These are phyloP conservation scores for Apamea monoglypha DNA, from an alignment of 2,888 invertebrate genomes.

Conservation along the genomic window DNA sequence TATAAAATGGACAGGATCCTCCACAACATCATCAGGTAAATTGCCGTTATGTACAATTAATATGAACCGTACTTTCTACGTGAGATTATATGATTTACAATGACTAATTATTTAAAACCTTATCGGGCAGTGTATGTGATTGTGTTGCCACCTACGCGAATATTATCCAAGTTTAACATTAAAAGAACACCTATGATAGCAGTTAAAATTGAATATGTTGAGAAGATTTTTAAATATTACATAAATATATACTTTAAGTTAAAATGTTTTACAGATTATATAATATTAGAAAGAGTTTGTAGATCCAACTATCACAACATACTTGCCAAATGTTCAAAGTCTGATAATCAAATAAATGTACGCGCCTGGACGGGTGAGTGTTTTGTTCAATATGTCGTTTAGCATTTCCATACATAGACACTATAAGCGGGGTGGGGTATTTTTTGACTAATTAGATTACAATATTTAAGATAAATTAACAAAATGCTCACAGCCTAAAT, in stretches of 20 bases:
- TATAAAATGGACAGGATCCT: conserved; percentile 79
- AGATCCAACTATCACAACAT: conserved; percentile 61
- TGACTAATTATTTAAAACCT: conserved; percentile 59
- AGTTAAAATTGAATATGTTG: conserved; percentile 45
- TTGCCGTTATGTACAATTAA: conserved; percentile 68
- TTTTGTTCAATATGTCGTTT: conserved; percentile 64
- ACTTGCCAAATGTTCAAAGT: conserved; percentile 73
- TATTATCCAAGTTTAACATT: conserved; percentile 26
- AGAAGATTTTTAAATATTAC: conserved; percentile 43
- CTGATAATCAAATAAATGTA: conserved; percentile 70
- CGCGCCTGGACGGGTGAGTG: conserved; percentile 82
- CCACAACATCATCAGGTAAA: conserved; percentile 66
- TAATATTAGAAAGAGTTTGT: conserved; percentile 50
- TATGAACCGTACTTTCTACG: conserved; percentile 67
- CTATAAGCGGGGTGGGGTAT: conserved; percentile 67
- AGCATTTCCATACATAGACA: conserved; percentile 72
- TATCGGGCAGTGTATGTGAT: conserved; percentile 72
- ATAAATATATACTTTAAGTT: conserved; percentile 48
- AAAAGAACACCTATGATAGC: conserved; percentile 34
- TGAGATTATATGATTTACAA: conserved; percentile 69
- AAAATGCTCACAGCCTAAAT: conserved; percentile 87
- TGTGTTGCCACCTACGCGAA: conserved; percentile 49
- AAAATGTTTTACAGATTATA: conserved; percentile 51
- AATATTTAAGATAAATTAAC: conserved; percentile 77
- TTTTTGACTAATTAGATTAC: conserved; percentile 70